Evolutionary conservation across 2,797 vertebrate species (phyloP).

Genomic region (Acestrorhynchus altus): DNA sequence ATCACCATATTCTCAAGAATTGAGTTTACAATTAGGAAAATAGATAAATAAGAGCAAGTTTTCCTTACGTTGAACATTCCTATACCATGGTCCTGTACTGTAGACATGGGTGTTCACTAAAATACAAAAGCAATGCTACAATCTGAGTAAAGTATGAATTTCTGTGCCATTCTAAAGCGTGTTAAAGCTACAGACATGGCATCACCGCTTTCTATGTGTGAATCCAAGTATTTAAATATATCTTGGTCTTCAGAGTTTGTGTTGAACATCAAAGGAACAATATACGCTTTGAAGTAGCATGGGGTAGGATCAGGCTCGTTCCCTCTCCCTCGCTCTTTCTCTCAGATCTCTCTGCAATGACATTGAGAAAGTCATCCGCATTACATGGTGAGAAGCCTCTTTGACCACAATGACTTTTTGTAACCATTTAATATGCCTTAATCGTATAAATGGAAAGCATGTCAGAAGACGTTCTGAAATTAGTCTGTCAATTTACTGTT

Average conservation of each 20-base stretch:
- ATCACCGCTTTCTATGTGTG: conserved; percentile 25
- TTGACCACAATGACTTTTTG: not conserved
- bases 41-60: not conserved
- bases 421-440: not conserved
- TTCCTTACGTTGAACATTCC: too few species aligned
- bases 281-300: conserved; percentile 82
- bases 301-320: conserved; percentile 77
- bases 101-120: not conserved
- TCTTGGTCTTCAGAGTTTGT: conserved; percentile 78
- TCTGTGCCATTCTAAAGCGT: conserved; percentile 9
- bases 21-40: not conserved
- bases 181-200: conserved; percentile 15
- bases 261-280: conserved; percentile 83
- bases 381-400: conserved; percentile 70
- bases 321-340: conserved; percentile 77
- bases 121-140: not conserved
- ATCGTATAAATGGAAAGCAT: not conserved
- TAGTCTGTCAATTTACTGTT: not conserved
- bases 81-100: not conserved
- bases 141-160: not conserved
- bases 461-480: not conserved
- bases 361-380: conserved; percentile 78
- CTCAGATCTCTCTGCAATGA: conserved; percentile 78
- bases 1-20: too few species aligned
- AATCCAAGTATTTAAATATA: conserved; percentile 77